Percentiles rank a stretch among this genome's conserved stretches.
Conservation (phyloP, 30 jellyfish, hydroid and myxozoan species). For the Hydractinia symbiolongicarpus region DNA sequence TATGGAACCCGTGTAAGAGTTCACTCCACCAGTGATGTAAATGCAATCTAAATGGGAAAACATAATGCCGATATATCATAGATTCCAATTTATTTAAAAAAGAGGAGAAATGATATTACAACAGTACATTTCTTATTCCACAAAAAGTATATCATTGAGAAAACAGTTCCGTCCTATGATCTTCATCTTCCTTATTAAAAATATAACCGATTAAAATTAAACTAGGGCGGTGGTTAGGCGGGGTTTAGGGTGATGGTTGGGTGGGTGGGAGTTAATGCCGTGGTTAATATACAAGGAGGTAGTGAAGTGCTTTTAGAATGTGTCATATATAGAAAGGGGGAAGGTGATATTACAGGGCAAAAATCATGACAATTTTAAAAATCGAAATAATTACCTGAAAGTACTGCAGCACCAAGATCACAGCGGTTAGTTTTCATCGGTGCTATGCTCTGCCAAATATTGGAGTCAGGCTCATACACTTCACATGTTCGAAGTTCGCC, state of each 20-base stretch:
- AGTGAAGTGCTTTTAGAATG: too few species aligned
- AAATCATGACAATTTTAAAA: neutral
- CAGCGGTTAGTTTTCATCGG: slow-evolving; percentile 75
- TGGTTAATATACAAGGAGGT: too few species aligned
- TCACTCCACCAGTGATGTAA: slow-evolving; percentile 88
- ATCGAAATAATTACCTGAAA: slow-evolving; percentile 48
- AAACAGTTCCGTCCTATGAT: too few species aligned
- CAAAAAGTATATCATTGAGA: too few species aligned
- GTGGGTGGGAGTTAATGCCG: too few species aligned
- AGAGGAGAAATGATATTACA: neutral
- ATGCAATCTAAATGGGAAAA: slow-evolving; percentile 25
- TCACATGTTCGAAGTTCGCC: slow-evolving; percentile 82
- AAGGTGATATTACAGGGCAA: too few species aligned
- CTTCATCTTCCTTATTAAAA: too few species aligned
- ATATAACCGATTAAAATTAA: too few species aligned
- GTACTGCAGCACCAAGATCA: slow-evolving; percentile 79
- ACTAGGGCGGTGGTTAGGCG: too few species aligned
- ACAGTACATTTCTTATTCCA: too few species aligned
- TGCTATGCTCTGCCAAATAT: slow-evolving; percentile 61
- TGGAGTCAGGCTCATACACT: slow-evolving; percentile 36
- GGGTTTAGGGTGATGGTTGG: too few species aligned
- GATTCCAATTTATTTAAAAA: neutral
- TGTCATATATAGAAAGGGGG: too few species aligned
- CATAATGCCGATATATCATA: neutral
- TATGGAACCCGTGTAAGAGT: slow-evolving; percentile 73